These are phyloP conservation scores for Centropus bengalensis DNA, from an alignment of 2,113 vertebrate genomes.

Conservation along the genomic window DNA sequence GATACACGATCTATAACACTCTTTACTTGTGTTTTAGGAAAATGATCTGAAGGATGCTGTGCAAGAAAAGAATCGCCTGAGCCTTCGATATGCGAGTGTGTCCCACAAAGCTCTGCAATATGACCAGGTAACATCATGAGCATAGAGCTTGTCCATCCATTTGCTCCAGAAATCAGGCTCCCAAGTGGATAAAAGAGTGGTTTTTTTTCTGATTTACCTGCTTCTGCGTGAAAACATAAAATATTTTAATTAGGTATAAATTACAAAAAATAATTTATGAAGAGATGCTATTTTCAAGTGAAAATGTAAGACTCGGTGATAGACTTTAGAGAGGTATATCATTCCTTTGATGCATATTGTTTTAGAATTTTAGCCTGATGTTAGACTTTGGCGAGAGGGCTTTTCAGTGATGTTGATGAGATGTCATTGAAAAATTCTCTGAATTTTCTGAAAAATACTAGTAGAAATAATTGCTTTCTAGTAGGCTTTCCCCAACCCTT, in stretches of 20 bases:
- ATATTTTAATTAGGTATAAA: background rate
- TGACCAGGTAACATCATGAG: constrained; percentile 81
- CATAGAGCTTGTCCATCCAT: background rate
- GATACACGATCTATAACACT: background rate
- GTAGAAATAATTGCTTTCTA: background rate
- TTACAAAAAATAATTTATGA: background rate
- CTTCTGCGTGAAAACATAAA: background rate
- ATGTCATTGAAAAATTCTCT: background rate
- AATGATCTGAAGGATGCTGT: constrained; percentile 84
- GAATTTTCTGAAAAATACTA: background rate
- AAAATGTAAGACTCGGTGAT: too few relatives aligned
- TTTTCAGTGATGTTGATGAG: background rate
- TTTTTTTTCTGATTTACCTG: background rate
- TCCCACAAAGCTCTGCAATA: constrained; percentile 74
- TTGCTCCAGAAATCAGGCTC: background rate
- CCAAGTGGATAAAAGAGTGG: background rate
- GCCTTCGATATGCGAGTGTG: constrained; percentile 76
- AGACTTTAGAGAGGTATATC: background rate
- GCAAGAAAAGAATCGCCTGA: constrained; percentile 78
- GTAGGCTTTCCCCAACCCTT: background rate
- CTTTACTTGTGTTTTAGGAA: constrained; percentile 73
- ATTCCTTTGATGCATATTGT: background rate
- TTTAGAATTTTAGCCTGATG: background rate
- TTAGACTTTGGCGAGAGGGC: background rate
- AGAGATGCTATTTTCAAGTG: background rate